Percentiles rank a stretch among this genome's conserved stretches.
These are phyloP conservation scores for Zaprionus taronus DNA, from an alignment of 1,140 invertebrate species.

Conservation along the genomic window DNA sequence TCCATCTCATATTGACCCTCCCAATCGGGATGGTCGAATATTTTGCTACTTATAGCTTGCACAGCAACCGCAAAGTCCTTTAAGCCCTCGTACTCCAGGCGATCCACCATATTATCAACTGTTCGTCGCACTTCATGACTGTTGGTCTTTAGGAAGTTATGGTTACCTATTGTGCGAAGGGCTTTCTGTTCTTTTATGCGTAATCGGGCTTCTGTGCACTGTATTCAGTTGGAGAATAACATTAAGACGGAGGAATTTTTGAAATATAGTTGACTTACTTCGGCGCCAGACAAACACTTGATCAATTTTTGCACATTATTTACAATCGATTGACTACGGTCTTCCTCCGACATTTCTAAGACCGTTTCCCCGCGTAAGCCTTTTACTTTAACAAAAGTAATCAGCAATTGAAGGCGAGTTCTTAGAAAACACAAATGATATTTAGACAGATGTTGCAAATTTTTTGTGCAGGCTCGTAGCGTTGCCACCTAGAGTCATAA, in stretches of 20 bases:
- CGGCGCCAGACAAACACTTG: conserved; percentile 43
- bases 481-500: neutral
- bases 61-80: conserved; percentile 48
- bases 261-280: conserved; percentile 41
- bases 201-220: conserved; percentile 30
- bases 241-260: neutral
- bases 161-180: conserved; percentile 49
- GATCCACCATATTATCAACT: conserved; percentile 63
- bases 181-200: conserved; percentile 45
- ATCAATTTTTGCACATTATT: conserved; percentile 59
- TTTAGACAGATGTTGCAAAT: neutral
- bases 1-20: conserved; percentile 53
- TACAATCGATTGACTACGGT: conserved; percentile 30
- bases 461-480: neutral
- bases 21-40: conserved; percentile 52
- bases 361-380: neutral
- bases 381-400: neutral
- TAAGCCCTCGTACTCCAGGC: conserved; percentile 65
- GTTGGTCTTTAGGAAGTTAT: conserved; percentile 55
- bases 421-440: neutral
- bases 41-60: conserved; percentile 33
- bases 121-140: conserved; percentile 53
- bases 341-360: conserved; percentile 22
- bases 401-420: neutral
- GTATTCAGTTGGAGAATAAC: neutral